Evolutionary conservation across 2,797 vertebrate genomes (phyloP), one percentile per base, ranked within the genome.

Genomic region (Gallinago solitaria): DNA sequence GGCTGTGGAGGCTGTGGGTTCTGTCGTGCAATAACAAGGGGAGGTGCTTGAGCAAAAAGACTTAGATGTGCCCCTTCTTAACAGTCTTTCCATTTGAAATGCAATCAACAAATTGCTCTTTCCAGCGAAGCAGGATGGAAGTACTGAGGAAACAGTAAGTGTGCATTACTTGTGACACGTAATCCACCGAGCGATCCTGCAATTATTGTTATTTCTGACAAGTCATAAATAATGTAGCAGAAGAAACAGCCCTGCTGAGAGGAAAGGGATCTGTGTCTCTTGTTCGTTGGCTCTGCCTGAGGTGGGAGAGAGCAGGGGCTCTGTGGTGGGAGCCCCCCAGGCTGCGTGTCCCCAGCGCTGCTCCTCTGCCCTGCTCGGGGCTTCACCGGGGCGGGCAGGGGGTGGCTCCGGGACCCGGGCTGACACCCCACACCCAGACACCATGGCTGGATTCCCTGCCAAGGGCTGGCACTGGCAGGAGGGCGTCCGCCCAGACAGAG

Each of bases 391-490:
- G 59, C 11, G 2, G 32, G 28, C 28, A 47, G 17, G 30, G 63
- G 30, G 7, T 33, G 54, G 41, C 41, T 77, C 32, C 24, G 27
- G 27, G 50, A 17, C 56, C 41, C 24, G 3, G 4, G 7, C 3
- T 1, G 13, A 53, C 28, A 20, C 18, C 45, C 39, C 12, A 2
- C 39, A 63, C 32, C 71, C 71, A 28, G 9, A n/a, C 17, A 24
- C 0, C 1, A 13, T 0, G 3, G 33, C 16, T 4, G 3, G 33
- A 32, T 28, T 13, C 56, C 33, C 33, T 28, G 60, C 4, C 5
- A 35, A 3, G 10, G 2, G 41, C 23, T 11, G 20, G 48, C 39
- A 33, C 47, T 33, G 6, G 45, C 6, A 32, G 60, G 53, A 33
- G 12, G 35, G 16, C 10, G 4, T 16, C 47, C 3, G 6, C 24